These are phyloP conservation scores for Nicator chloris DNA, from an alignment of 2,113 vertebrate species.

Conservation along the genomic window DNA sequence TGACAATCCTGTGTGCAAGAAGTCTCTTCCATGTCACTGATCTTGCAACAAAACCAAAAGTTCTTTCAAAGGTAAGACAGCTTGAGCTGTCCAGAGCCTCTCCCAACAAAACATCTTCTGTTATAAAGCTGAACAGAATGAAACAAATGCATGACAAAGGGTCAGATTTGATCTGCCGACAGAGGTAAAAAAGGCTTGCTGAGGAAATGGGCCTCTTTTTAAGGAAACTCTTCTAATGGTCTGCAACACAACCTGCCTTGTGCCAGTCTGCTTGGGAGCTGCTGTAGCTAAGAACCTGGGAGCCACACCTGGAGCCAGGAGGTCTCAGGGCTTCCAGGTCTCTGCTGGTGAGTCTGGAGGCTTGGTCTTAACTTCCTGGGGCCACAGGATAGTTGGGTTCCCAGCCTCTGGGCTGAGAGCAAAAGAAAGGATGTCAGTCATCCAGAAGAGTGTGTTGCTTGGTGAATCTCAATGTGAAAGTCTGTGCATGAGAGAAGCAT, in stretches of 20 bases:
- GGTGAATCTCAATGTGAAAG: neutral
- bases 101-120: neutral
- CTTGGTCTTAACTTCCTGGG: neutral
- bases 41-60: neutral
- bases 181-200: neutral
- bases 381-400: neutral
- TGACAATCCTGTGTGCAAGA: neutral
- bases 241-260: neutral
- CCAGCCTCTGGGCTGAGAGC: neutral
- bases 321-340: neutral
- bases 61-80: neutral
- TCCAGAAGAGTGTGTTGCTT: neutral
- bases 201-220: neutral
- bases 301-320: neutral
- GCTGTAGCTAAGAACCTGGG: neutral
- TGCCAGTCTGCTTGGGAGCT: neutral
- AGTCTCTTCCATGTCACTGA: neutral
- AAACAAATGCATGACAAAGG: neutral
- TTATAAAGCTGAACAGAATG: neutral
- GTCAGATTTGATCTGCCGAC: neutral
- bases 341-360: neutral
- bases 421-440: neutral
- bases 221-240: neutral
- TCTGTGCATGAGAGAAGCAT: neutral
- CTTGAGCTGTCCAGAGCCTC: neutral